A percentile compares a stretch with the other conserved stretches of the same genome.
These are phyloP conservation scores for Drepana arcuata DNA, from an alignment of 1,140 invertebrate species.

Conservation along the genomic window DNA sequence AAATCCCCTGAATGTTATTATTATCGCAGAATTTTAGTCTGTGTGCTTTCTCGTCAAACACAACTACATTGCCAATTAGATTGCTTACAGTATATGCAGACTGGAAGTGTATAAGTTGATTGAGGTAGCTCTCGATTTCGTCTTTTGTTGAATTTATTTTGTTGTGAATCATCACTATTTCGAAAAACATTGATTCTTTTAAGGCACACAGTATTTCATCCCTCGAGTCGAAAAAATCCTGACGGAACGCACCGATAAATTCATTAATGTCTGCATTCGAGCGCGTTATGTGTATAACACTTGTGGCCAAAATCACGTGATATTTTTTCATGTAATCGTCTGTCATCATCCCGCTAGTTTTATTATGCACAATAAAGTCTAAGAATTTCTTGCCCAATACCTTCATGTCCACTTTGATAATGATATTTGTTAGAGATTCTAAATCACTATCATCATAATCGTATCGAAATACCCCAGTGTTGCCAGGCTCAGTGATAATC, in stretches of 20 bases:
- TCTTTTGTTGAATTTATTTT: slow-evolving; percentile 7
- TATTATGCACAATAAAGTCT: slow-evolving; percentile 4
- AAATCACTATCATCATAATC: slow-evolving; percentile 7
- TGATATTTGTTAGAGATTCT: slow-evolving; percentile 6
- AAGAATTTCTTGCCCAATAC: slow-evolving; percentile 7
- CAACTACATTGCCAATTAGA: not conserved
- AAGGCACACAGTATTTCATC: slow-evolving; percentile 3
- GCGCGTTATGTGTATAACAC: too few species aligned
- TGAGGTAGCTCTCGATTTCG: slow-evolving; percentile 2
- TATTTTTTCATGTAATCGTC: slow-evolving; percentile 10
- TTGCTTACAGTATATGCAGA: slow-evolving; percentile 4
- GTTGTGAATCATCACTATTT: slow-evolving; percentile 5
- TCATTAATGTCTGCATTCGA: too few species aligned
- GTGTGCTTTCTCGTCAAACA: slow-evolving; percentile 6
- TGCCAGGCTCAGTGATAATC: slow-evolving; percentile 3
- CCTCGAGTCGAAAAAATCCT: slow-evolving; percentile 10
- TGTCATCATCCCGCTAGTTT: slow-evolving; percentile 2
- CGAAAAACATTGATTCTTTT: slow-evolving; percentile 5
- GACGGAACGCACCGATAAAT: slow-evolving; percentile 8
- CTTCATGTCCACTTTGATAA: slow-evolving; percentile 6
- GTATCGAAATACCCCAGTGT: slow-evolving; percentile 7
- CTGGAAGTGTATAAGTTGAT: slow-evolving; percentile 1
- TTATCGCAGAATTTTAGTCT: slow-evolving; percentile 1
- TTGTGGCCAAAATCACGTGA: too few species aligned
- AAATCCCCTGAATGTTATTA: slow-evolving; percentile 8